phyloP scores from a whole-genome alignment of 2,888 invertebrate species.

The Eupeodes luniger region DNA sequence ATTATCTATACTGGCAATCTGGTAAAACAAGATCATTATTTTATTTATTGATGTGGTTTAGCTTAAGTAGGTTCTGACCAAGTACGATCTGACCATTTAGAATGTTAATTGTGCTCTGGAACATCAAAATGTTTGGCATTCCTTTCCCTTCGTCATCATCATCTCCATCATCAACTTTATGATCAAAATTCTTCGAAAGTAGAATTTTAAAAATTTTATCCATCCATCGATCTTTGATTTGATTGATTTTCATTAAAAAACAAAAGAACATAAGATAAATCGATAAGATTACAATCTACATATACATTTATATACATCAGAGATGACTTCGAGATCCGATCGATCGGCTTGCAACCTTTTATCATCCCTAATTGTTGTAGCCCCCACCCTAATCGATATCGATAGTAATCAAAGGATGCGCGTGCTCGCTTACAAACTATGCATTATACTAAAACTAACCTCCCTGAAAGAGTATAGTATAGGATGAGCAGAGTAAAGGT shows the following conservation, averaged over 20 bases:
- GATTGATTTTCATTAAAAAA: conserved; percentile 54
- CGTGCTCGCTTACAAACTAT: conserved; percentile 21
- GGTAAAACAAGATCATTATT: conserved; percentile 38
- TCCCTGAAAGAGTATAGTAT: conserved; percentile 32
- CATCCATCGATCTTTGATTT: conserved; percentile 59
- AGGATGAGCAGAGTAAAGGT: neutral
- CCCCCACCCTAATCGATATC: conserved; percentile 35
- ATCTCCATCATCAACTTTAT: neutral
- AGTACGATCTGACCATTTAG: conserved; percentile 21
- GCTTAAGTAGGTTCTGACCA: conserved; percentile 1
- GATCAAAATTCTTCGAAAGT: conserved; percentile 31
- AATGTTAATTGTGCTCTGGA: conserved; percentile 51
- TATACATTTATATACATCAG: no score
- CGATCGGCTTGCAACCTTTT: conserved; percentile 70
- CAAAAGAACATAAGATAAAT: conserved; percentile 44
- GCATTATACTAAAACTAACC: conserved; percentile 6
- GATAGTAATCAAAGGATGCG: conserved; percentile 49
- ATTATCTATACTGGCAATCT: neutral
- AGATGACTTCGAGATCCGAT: neutral
- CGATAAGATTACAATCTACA: conserved; percentile 48
- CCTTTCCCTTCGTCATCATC: conserved; percentile 5
- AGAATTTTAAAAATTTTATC: conserved; percentile 35
- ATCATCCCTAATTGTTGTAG: conserved; percentile 68
- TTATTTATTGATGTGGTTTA: conserved; percentile 45
- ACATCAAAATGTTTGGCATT: conserved; percentile 54